Conservation (phyloP, 2,113 vertebrate species). For the Thunnus maccoyii region DNA sequence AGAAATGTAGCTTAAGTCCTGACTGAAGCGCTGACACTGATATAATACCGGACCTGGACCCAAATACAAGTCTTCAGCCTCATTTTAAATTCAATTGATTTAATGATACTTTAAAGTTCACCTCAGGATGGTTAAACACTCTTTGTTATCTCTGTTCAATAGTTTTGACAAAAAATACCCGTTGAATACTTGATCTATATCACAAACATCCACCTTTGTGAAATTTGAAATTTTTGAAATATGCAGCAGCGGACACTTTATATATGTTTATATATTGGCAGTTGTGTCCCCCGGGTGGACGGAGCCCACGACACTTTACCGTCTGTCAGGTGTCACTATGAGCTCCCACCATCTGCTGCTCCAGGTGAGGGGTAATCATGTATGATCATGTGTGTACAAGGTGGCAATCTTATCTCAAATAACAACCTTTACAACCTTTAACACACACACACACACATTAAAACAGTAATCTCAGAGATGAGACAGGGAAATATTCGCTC, state of each 20-base stretch:
- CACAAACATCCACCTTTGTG: too few species aligned
- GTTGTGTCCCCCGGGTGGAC: neutral
- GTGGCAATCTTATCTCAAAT: neutral
- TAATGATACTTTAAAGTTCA: neutral
- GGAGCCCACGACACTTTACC: neutral
- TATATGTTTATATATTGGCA: too few species aligned
- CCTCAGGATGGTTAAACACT: neutral
- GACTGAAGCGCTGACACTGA: too few species aligned
- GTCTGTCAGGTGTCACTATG: slow-evolving; percentile 9
- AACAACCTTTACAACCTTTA: neutral
- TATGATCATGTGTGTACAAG: neutral
- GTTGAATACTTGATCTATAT: too few species aligned
- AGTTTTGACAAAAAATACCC: neutral
- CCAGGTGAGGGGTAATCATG: slow-evolving; percentile 2
- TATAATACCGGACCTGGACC: too few species aligned
- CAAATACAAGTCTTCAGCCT: too few species aligned
- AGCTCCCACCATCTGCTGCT: slow-evolving; percentile 28
- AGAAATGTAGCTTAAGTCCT: too few species aligned
- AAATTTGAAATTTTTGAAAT: too few species aligned
- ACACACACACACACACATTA: neutral
- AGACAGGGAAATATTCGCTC: neutral
- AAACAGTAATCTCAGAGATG: neutral
- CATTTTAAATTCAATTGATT: neutral
- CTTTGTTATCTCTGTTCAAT: neutral
- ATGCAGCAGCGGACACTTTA: too few species aligned